Base-by-base conservation (phyloP, 2,797 vertebrate genomes). In the Peromyscus attwateri region DNA sequence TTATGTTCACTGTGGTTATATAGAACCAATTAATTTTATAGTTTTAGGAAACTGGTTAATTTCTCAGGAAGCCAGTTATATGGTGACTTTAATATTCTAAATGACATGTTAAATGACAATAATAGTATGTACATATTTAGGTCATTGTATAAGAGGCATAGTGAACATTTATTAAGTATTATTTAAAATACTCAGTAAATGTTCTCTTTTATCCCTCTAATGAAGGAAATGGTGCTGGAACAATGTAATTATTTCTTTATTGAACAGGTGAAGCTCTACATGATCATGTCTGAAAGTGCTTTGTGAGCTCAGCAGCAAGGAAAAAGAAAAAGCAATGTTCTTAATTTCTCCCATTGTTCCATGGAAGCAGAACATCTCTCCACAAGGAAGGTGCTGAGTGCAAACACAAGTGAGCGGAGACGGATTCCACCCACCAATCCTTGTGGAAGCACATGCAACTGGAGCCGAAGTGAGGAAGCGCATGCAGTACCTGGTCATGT, bases 401-500 rank as follows among this genome's bases (percentile, higher is more conserved):
- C 92, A 73, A 62, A 94, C 75, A 46, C 0, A 31, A 60, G 46
- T 46, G 64, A 96, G 95, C 37, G 55, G 88, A 97, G 96, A 83
- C 0, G 2, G 80, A 9, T 87, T 87, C 76, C 31, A 73, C 95
- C 92, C 94, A 57, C 49, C 71, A 95, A 80, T 96, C 93, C 90
- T 29, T 23, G 75, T 40, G 91, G 60, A 96, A 80, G 94, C 96
- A 92, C 98, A 98, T 98, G 98, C 98, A 98, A 9, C 34, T 94
- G 4, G 91, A 97, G 96, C 97, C 98, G 98, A 98, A 96, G 98
- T 97, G 98, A 98, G 95, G 94, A 98, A 98, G 98, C 98, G 76
- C 99, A 99, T 98, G 98, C 98, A 99, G 99, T 99, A 99, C 99
- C 99, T 99, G 99, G 99, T 99, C 99, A 99, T 98, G 99, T 99